Evolutionary conservation across 1,140 invertebrate species (phyloP).

Genomic region (Zeugodacus cucurbitae): DNA sequence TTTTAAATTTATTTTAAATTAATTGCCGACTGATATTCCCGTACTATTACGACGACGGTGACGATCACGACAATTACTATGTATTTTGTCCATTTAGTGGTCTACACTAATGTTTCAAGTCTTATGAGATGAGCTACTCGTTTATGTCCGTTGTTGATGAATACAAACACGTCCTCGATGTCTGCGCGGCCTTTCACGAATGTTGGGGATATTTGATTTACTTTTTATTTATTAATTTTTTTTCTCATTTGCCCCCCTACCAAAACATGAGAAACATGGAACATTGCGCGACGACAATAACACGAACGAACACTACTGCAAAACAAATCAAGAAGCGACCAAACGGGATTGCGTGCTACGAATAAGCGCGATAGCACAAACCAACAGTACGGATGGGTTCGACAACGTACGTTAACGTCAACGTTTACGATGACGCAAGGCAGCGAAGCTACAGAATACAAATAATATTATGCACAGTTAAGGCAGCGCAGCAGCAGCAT

Average conservation of each 20-base stretch:
- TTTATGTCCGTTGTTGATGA: slow-evolving; percentile 26
- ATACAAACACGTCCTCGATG: slow-evolving; percentile 34
- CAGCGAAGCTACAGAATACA: not conserved
- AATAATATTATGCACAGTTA: not conserved
- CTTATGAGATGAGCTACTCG: not conserved
- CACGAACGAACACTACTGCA: not conserved
- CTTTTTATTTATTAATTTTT: slow-evolving; percentile 13
- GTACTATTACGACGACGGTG: not conserved
- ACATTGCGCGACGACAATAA: not conserved
- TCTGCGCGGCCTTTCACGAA: slow-evolving; percentile 18
- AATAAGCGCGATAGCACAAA: not conserved
- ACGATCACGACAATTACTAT: not conserved
- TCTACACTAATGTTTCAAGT: slow-evolving; percentile 2
- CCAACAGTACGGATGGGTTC: not conserved
- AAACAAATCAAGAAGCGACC: slow-evolving; percentile 27
- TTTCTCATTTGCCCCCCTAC: not conserved
- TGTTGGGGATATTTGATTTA: slow-evolving; percentile 36
- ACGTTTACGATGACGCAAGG: not conserved
- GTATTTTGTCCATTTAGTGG: not conserved
- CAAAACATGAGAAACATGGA: not conserved
- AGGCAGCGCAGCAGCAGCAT: not conserved
- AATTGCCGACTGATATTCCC: not conserved
- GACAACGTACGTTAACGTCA: not conserved
- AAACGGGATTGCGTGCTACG: slow-evolving; percentile 19
- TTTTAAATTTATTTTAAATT: not conserved